Conservation (phyloP, 2,113 vertebrate genomes). For the Vulpes ferrilata region DNA sequence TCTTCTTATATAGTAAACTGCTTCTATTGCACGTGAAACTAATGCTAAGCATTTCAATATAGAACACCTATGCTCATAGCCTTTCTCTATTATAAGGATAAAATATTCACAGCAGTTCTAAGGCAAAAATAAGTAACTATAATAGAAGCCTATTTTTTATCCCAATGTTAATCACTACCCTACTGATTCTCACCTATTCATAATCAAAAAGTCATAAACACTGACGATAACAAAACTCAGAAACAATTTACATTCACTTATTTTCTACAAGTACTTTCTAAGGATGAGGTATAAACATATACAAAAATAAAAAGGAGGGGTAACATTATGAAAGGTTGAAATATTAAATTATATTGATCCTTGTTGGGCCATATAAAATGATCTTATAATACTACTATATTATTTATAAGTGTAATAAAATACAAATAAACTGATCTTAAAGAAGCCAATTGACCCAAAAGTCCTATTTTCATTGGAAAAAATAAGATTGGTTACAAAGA, state of each 20-base stretch:
- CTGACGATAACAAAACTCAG: conserved; percentile 45
- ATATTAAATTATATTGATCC: conserved; percentile 38
- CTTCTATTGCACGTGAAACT: conserved; percentile 52
- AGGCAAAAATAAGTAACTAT: not conserved
- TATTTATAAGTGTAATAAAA: too few relatives aligned
- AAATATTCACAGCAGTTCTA: not conserved
- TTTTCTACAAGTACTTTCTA: conserved; percentile 40
- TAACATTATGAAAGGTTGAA: conserved; percentile 44
- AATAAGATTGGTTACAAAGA: not conserved
- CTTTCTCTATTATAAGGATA: not conserved
- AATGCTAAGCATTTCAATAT: not conserved
- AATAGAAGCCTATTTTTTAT: not conserved
- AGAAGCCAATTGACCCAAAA: not conserved
- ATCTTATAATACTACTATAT: too few relatives aligned
- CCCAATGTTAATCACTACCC: not conserved
- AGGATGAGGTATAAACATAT: conserved; percentile 12
- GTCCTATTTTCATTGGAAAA: conserved; percentile 29
- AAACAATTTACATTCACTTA: conserved; percentile 38
- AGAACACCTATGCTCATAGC: not conserved
- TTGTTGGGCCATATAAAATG: not conserved
- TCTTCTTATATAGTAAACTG: not conserved
- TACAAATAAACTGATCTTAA: not conserved
- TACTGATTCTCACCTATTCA: conserved; percentile 18
- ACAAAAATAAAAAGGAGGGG: not conserved
- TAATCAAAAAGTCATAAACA: conserved; percentile 52